Percentiles rank a stretch among this genome's conserved stretches.
Evolutionary conservation across 2,113 vertebrate genomes (phyloP).

Genomic region (Empidonax traillii): DNA sequence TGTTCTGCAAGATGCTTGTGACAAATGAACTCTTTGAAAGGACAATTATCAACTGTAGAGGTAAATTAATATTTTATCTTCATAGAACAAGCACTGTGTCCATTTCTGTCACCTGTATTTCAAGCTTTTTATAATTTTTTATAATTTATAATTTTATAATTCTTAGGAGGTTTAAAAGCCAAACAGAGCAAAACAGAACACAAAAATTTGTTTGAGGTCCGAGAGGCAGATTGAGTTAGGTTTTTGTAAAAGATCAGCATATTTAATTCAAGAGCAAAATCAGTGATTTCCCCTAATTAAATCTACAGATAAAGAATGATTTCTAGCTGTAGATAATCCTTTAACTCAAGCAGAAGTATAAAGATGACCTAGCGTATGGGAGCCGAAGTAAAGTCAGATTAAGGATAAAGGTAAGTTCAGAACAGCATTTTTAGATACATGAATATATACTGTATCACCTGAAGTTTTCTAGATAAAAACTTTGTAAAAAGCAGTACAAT

Average conservation of each 20-base stretch:
- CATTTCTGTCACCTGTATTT: not conserved
- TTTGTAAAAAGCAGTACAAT: not conserved
- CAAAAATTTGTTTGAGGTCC: not conserved
- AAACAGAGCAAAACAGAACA: not conserved
- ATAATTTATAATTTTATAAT: not conserved
- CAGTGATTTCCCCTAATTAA: not conserved
- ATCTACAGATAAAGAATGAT: not conserved
- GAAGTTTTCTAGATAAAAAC: not conserved
- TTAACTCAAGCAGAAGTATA: not conserved
- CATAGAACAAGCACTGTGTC: not conserved
- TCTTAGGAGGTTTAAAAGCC: not conserved
- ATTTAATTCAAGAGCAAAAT: not conserved
- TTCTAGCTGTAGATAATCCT: not conserved
- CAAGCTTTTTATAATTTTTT: not conserved
- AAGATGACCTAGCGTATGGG: not conserved
- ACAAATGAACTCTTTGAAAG: not conserved
- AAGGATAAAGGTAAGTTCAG: not conserved
- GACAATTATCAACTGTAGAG: not conserved
- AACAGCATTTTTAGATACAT: not conserved
- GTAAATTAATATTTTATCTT: not conserved
- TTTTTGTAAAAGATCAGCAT: not conserved
- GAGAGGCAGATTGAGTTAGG: not conserved
- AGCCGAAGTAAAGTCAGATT: not conserved
- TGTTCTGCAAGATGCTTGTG: not conserved
- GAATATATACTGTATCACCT: not conserved